Evolutionary conservation across 1,140 invertebrate species (phyloP), one percentile per base, ranked within the genome.

Genomic region (Nixonia krombeini): DNA sequence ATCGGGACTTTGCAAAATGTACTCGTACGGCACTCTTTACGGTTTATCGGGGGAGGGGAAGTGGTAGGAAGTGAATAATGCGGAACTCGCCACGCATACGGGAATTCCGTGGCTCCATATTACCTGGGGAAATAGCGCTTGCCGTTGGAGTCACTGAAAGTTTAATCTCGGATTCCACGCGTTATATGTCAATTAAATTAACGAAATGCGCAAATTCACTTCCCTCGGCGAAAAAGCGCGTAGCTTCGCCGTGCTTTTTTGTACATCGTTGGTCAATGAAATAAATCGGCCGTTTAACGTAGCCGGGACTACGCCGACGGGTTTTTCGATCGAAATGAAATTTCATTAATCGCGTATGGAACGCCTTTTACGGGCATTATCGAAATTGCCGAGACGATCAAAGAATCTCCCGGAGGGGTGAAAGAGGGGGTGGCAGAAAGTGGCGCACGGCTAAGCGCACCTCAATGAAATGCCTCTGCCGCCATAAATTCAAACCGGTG

Each of bases 401-500:
- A n/a, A n/a, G n/a, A n/a, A n/a, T n/a, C n/a, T n/a, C n/a, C n/a
- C n/a, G n/a, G n/a, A n/a, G n/a, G n/a, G n/a, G n/a, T n/a, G n/a
- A n/a, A n/a, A n/a, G n/a, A n/a, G n/a, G n/a, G n/a, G n/a, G n/a
- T n/a, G n/a, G n/a, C n/a, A n/a, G n/a, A n/a, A n/a, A n/a, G n/a
- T n/a, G n/a, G n/a, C 50, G 50, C 55, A 49, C 29, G 5, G 15
- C 13, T 10, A 15, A 16, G 9, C 10, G 16, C 21, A 16, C 1
- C 25, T 13, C 26, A 17, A 42, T 37, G 8, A 44, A 45, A 31
- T 40, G 38, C 37, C 23, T 13, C 12, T 8, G 23, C 9, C 17
- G 18, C 15, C 29, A 21, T 50, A 50, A 66, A 59, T 59, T 21
- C 28, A 37, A 55, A 55, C 49, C 49, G 23, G 23, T 55, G 42